Percentiles rank a stretch among this genome's conserved stretches.
These are phyloP conservation scores for Mus minutoides DNA, from an alignment of 2,797 vertebrate species.

Conservation along the genomic window DNA sequence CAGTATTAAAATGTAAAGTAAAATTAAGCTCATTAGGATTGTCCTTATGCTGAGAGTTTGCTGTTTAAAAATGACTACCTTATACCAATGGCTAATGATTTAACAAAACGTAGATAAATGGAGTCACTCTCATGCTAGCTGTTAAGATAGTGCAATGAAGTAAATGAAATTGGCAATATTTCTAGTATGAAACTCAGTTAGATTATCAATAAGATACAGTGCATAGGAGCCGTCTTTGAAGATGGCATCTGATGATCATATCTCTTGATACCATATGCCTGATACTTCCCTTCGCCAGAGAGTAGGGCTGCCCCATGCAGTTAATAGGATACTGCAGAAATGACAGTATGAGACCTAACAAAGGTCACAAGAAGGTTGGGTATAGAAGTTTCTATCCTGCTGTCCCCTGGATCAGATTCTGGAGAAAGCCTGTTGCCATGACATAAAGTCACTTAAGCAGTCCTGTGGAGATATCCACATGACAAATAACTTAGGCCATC, in stretches of 20 bases:
- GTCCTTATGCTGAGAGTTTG: neutral
- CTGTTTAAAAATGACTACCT: neutral
- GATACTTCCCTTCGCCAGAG: too few relatives aligned
- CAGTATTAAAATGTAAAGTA: neutral
- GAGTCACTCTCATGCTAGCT: neutral
- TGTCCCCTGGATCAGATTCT: neutral
- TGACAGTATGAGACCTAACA: neutral
- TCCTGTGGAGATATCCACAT: neutral
- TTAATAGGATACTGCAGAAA: neutral
- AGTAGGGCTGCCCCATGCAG: neutral
- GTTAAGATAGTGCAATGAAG: neutral
- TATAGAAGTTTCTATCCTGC: neutral
- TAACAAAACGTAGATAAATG: neutral
- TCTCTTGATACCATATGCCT: neutral
- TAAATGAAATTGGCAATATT: neutral
- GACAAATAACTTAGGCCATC: neutral
- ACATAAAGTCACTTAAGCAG: neutral
- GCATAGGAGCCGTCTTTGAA: neutral
- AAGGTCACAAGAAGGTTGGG: neutral
- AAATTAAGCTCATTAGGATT: slow-evolving; percentile 8
- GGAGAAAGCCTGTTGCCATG: neutral
- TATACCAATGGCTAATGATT: neutral
- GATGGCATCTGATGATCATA: neutral
- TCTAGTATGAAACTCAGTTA: neutral
- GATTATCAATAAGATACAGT: neutral